Evolutionary conservation across 1,140 invertebrate species (phyloP).

Genomic region (Amyelois transitella): DNA sequence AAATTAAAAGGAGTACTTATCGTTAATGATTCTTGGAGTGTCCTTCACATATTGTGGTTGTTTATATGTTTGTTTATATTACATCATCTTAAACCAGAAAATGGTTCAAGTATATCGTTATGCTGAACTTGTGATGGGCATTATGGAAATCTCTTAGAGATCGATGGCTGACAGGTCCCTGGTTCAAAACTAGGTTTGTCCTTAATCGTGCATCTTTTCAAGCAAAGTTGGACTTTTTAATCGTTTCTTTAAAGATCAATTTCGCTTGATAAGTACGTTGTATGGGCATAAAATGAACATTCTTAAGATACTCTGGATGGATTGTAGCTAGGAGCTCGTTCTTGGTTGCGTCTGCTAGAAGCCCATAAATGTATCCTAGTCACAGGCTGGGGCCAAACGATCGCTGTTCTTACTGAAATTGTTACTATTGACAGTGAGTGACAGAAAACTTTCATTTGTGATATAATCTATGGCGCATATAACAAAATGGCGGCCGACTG

Average conservation of each 20-base stretch:
- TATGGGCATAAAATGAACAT: too few relatives aligned
- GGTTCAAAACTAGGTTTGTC: too few relatives aligned
- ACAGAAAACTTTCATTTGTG: too few relatives aligned
- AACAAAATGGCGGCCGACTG: too few relatives aligned
- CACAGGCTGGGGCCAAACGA: conserved; percentile 12
- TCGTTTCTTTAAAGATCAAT: too few relatives aligned
- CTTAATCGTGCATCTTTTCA: too few relatives aligned
- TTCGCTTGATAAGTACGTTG: too few relatives aligned
- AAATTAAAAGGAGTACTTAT: too few relatives aligned
- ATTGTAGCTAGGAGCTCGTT: not conserved
- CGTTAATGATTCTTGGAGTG: not conserved
- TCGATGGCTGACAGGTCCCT: not conserved
- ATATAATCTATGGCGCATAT: too few relatives aligned
- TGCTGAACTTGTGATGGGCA: not conserved
- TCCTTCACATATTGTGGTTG: not conserved
- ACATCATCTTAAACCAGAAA: not conserved
- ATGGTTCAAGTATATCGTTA: not conserved
- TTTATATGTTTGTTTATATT: not conserved
- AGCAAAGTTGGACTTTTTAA: too few relatives aligned
- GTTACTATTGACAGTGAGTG: not conserved
- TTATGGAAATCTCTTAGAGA: not conserved
- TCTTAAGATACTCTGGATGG: not conserved
- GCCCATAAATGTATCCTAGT: conserved; percentile 26
- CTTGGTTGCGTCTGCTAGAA: not conserved
- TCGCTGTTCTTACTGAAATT: not conserved